phyloP scores from a whole-genome alignment of 2,888 invertebrate genomes.

The Adela reaumurella region DNA sequence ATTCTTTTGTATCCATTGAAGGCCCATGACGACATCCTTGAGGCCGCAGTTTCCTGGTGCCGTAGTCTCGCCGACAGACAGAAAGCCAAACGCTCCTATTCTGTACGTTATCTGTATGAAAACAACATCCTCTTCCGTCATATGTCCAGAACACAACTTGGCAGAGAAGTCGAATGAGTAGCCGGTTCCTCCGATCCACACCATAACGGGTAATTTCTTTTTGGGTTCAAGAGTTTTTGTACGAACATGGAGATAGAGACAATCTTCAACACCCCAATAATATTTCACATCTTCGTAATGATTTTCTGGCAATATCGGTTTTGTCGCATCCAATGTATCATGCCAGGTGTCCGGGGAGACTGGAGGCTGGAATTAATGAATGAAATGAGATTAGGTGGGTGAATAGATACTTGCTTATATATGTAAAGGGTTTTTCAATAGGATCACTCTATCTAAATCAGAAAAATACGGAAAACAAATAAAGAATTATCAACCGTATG shows the following conservation, averaged over 20 bases:
- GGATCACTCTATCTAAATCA: too few relatives aligned
- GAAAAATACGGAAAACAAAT: too few relatives aligned
- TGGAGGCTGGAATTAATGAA: constrained; percentile 30
- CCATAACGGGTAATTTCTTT: constrained; percentile 44
- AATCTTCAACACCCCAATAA: constrained; percentile 35
- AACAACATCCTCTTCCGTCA: constrained; percentile 30
- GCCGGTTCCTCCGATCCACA: constrained; percentile 42
- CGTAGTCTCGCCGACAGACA: constrained; percentile 34
- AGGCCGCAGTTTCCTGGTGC: constrained; percentile 47
- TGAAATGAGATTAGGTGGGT: too few relatives aligned
- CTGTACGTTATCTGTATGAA: constrained; percentile 42
- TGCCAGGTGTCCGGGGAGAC: constrained; percentile 25
- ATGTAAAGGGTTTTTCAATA: too few relatives aligned
- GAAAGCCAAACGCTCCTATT: constrained; percentile 44
- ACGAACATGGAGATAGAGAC: constrained; percentile 38
- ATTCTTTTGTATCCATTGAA: constrained; percentile 43
- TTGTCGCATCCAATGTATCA: constrained; percentile 28
- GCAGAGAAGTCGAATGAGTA: constrained; percentile 26
- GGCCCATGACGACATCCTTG: constrained; percentile 41
- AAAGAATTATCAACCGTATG: too few relatives aligned
- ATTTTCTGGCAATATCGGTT: constrained; percentile 17
- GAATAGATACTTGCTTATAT: too few relatives aligned
- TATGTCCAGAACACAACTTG: constrained; percentile 30
- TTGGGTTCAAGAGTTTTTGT: constrained; percentile 27
- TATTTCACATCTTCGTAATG: constrained; percentile 9